Evolutionary conservation across 2,888 invertebrate species (phyloP).

Genomic region (Barypeithes pellucidus): DNA sequence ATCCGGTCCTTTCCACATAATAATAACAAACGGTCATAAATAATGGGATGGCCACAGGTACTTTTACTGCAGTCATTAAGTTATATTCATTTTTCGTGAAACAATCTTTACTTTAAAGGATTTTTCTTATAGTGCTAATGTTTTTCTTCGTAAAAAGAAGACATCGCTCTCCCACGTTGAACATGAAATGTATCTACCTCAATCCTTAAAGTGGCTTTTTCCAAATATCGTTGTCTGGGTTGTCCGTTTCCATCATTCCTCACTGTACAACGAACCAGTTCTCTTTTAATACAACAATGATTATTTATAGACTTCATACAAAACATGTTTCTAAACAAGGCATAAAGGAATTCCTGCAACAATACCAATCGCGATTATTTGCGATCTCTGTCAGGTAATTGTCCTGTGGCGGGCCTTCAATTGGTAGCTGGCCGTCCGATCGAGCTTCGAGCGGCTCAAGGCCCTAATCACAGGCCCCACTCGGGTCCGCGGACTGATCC

Average conservation of each 20-base stretch:
- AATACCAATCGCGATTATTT: conserved; percentile 53
- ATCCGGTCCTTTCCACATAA: no score
- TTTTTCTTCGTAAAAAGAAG: no score
- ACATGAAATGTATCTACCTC: no score
- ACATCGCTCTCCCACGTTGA: no score
- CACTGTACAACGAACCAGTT: neutral
- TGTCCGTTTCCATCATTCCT: neutral
- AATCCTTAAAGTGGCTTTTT: no score
- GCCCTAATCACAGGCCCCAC: conserved; percentile 46
- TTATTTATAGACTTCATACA: neutral
- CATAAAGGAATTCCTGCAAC: conserved; percentile 45
- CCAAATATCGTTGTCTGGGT: neutral
- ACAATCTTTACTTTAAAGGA: no score
- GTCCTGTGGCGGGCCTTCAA: conserved; percentile 46
- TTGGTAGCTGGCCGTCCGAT: conserved; percentile 53
- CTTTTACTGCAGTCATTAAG: no score
- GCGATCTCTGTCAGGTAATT: conserved; percentile 52
- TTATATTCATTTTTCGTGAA: no score
- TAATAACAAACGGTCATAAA: no score
- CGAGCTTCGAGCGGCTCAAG: conserved; percentile 62
- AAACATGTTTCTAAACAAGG: conserved; percentile 49
- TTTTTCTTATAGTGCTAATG: no score
- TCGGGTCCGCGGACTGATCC: conserved; percentile 48
- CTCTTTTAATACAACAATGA: neutral
- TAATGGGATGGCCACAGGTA: no score